Evolutionary conservation across 2,797 vertebrate species (phyloP), one percentile per base, ranked within the genome.

Genomic region (Enteromius trimaculatus): DNA sequence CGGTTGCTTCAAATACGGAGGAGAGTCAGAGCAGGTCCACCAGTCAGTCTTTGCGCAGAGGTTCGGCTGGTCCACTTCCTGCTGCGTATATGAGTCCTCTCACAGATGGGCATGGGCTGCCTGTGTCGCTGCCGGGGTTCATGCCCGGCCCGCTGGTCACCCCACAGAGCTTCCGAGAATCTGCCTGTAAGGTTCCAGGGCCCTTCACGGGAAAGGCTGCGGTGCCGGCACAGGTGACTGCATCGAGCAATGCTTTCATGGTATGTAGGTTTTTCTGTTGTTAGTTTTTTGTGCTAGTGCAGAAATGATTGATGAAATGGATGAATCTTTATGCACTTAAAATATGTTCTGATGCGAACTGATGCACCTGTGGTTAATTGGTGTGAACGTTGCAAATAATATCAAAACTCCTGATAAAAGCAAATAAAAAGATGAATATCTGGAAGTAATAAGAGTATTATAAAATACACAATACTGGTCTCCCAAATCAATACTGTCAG

Each of bases 91-190:
- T 98, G 64, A 91, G 93, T 91, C 93, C 96, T 49, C 95, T 98
- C 88, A 97, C 97, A 93, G 92, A 96, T 29, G 91, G 92, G 23
- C 94, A 94, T 4, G 86, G 94, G 23, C 92, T 96, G 66, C 85
- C 93, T 89, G 98, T 92, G 62, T 87, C 96, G 1, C 95, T 96
- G 17, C 94, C 97, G 47, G 96, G 89, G 87, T 95, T 97, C 88
- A 91, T 96, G 86, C 92, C 96, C 49, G 93, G 95, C 89, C 91
- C 95, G 0, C 93, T 99, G 86, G 96, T 96, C 83, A 97, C 97
- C 0, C 98, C 98, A 26, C 97, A 97, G 88, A 97, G 96, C 90
- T 99, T 99, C 93, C 95, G 94, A 91, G 97, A 98, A 81, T 93
- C 93, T 53, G 91, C 94, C 78, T 84, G 89, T 79, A 98, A 96